These are phyloP conservation scores for Fragum whitleyi DNA, from an alignment of 2,888 invertebrate species.

Conservation along the genomic window DNA sequence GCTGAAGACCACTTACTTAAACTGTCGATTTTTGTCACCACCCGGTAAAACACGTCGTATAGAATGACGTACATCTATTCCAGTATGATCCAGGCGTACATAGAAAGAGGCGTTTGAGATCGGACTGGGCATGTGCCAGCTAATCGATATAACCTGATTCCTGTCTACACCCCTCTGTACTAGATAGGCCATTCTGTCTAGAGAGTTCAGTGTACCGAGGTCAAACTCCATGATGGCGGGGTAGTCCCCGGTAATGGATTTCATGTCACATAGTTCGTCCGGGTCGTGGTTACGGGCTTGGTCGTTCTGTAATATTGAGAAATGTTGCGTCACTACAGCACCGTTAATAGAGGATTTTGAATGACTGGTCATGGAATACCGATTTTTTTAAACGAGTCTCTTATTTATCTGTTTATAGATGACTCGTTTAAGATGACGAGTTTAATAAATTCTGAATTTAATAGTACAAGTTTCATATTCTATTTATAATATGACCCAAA, in stretches of 20 bases:
- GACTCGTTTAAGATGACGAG: no score
- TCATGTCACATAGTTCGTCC: slow-evolving; percentile 61
- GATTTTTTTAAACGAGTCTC: no score
- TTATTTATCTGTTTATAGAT: no score
- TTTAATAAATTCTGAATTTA: not conserved
- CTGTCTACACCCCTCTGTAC: slow-evolving; percentile 11
- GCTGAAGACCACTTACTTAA: slow-evolving; percentile 33
- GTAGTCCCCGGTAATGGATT: slow-evolving; percentile 55
- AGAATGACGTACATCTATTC: slow-evolving; percentile 32
- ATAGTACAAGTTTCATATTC: not conserved
- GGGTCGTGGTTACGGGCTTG: slow-evolving; percentile 21
- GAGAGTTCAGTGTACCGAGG: slow-evolving; percentile 21
- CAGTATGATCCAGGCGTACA: slow-evolving; percentile 32
- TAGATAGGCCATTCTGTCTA: slow-evolving; percentile 6
- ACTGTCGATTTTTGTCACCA: slow-evolving; percentile 51
- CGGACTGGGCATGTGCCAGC: slow-evolving; percentile 57
- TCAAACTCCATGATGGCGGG: slow-evolving; percentile 62
- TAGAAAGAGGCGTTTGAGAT: slow-evolving; percentile 46
- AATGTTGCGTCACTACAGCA: no score
- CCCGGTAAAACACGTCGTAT: slow-evolving; percentile 46
- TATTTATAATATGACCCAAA: no score
- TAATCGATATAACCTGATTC: slow-evolving; percentile 29
- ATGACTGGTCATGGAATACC: no score
- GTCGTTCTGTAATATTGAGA: not conserved
- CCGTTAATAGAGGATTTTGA: no score